Conservation (phyloP, 2,797 vertebrate species). For the Cuniculus paca region DNA sequence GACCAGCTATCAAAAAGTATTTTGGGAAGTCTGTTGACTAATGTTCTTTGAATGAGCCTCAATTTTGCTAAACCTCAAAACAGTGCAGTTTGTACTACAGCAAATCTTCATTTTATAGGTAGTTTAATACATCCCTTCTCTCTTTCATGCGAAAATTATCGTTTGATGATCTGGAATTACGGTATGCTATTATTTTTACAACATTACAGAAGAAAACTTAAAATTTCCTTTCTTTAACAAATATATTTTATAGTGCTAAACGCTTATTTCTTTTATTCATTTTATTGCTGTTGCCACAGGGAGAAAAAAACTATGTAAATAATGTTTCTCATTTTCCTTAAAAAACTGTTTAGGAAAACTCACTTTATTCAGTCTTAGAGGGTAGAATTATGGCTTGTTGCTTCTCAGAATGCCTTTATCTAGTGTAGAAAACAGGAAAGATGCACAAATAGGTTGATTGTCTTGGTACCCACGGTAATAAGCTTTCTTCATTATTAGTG, state of each 20-base stretch:
- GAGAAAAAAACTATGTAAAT: slow-evolving; percentile 51
- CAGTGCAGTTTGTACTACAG: neutral
- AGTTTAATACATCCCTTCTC: slow-evolving; percentile 16
- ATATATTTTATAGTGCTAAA: slow-evolving; percentile 33
- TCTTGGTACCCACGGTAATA: slow-evolving; percentile 76
- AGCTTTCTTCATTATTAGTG: slow-evolving; percentile 75
- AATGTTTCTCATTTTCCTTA: slow-evolving; percentile 47
- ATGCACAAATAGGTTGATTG: slow-evolving; percentile 46
- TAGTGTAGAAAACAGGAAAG: slow-evolving; percentile 52
- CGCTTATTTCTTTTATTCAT: slow-evolving; percentile 36
- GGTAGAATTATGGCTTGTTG: neutral
- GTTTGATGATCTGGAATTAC: slow-evolving; percentile 51
- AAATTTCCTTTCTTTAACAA: slow-evolving; percentile 46
- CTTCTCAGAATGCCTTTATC: slow-evolving; percentile 24
- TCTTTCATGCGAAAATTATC: slow-evolving; percentile 54
- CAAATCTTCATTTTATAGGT: slow-evolving; percentile 16
- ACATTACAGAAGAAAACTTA: slow-evolving; percentile 31
- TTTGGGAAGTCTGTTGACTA: neutral
- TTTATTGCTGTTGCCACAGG: slow-evolving; percentile 23
- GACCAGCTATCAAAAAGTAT: neutral
- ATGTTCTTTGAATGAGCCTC: neutral
- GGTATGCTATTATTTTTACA: neutral
- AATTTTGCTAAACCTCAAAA: slow-evolving; percentile 35
- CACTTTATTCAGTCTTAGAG: slow-evolving; percentile 25
- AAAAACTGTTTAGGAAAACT: slow-evolving; percentile 27